Evolutionary conservation across 53 echinoderm and acorn worm genomes (phyloP).

Genomic region (Crossaster papposus): DNA sequence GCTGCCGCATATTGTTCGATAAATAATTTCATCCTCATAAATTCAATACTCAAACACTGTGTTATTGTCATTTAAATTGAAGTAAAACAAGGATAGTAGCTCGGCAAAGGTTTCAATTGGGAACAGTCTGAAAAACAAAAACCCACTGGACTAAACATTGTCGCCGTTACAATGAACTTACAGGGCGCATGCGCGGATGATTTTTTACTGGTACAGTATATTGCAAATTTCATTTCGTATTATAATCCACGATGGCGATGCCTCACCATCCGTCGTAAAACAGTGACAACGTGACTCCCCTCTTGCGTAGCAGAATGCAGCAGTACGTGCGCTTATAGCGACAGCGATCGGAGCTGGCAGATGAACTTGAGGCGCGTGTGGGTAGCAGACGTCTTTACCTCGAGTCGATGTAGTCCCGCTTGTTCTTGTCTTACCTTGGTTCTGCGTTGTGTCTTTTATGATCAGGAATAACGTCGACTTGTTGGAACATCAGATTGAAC

Average conservation of each 20-base stretch:
- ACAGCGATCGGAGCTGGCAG: not conserved
- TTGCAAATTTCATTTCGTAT: not conserved
- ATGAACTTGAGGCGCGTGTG: not conserved
- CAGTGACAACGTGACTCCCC: not conserved
- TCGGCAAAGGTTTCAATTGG: not conserved
- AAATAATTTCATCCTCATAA: not conserved
- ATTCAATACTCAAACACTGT: not conserved
- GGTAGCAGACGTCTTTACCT: not conserved
- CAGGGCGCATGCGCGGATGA: not conserved
- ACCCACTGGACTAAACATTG: not conserved
- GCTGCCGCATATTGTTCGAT: not conserved
- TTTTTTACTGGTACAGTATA: too few relatives aligned
- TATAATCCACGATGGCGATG: not conserved
- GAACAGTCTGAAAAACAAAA: not conserved
- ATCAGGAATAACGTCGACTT: too few relatives aligned
- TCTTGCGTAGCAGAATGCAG: not conserved
- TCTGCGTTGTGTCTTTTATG: too few relatives aligned
- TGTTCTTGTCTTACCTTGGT: too few relatives aligned
- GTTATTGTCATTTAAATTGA: not conserved
- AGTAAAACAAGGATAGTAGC: not conserved
- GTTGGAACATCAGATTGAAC: too few relatives aligned
- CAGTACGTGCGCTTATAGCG: not conserved
- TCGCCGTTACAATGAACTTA: not conserved
- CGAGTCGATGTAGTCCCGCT: too few relatives aligned
- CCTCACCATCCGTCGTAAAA: not conserved